Evolutionary conservation across 2,113 vertebrate genomes (phyloP).

Genomic region (Ammodytes dubius): DNA sequence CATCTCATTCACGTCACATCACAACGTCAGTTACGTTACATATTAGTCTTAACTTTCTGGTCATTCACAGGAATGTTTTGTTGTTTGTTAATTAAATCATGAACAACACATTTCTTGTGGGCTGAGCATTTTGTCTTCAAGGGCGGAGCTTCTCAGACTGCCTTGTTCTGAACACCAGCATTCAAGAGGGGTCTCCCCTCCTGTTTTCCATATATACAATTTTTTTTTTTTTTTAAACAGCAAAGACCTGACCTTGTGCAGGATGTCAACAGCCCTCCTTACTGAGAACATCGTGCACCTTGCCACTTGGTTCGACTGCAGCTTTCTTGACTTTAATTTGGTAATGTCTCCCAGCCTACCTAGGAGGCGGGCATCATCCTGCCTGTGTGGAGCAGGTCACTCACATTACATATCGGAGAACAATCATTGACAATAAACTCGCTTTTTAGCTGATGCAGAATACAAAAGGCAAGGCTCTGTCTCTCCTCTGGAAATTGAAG

Average conservation of each 20-base stretch:
- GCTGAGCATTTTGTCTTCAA: background rate
- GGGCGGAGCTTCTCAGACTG: background rate
- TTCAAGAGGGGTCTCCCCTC: too few relatives aligned
- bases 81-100: slow-evolving; percentile 40
- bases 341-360: too few relatives aligned
- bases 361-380: too few relatives aligned
- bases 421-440: background rate
- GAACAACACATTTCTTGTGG: slow-evolving; percentile 33
- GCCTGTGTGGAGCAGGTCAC: background rate
- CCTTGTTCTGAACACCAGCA: too few relatives aligned
- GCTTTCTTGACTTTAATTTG: too few relatives aligned
- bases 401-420: background rate
- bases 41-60: slow-evolving; percentile 35
- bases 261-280: too few relatives aligned
- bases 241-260: too few relatives aligned
- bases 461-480: background rate
- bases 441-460: background rate
- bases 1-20: background rate
- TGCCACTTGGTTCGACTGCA: too few relatives aligned
- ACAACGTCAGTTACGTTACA: background rate
- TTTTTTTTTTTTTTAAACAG: too few relatives aligned
- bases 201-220: too few relatives aligned
- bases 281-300: too few relatives aligned
- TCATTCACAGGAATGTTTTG: slow-evolving; percentile 39
- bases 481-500: background rate